phyloP scores from a whole-genome alignment of 1,140 invertebrate genomes.

The Cepaea nemoralis region DNA sequence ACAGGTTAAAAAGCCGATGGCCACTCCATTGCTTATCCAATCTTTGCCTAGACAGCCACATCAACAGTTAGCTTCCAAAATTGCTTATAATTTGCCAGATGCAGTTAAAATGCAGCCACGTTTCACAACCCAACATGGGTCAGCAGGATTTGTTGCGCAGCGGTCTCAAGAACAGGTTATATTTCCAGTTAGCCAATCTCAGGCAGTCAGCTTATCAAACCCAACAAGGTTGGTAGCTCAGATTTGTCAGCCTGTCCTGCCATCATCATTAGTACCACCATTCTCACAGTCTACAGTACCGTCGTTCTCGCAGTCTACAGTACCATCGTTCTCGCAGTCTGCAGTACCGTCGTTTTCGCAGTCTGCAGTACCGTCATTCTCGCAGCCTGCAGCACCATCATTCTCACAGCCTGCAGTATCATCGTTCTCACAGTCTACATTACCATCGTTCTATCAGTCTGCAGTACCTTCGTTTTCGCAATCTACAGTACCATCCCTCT shows the following conservation, averaged over 20 bases:
- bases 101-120: background rate
- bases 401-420: background rate
- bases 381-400: background rate
- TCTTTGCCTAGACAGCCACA: background rate
- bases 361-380: too few species aligned
- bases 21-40: background rate
- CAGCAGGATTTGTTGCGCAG: background rate
- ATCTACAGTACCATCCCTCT: background rate
- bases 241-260: background rate
- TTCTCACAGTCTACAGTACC: background rate
- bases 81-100: background rate
- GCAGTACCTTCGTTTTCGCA: too few species aligned
- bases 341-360: background rate
- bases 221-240: background rate
- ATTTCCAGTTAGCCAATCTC: background rate
- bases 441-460: background rate
- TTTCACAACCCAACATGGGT: background rate
- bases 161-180: background rate
- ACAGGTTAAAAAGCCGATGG: background rate
- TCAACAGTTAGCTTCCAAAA: background rate
- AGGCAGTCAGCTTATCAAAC: background rate
- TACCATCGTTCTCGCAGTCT: background rate
- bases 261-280: background rate
- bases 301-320: background rate
- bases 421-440: background rate